Conservation (phyloP, 2,888 invertebrate species). For the Corythucha ciliata region DNA sequence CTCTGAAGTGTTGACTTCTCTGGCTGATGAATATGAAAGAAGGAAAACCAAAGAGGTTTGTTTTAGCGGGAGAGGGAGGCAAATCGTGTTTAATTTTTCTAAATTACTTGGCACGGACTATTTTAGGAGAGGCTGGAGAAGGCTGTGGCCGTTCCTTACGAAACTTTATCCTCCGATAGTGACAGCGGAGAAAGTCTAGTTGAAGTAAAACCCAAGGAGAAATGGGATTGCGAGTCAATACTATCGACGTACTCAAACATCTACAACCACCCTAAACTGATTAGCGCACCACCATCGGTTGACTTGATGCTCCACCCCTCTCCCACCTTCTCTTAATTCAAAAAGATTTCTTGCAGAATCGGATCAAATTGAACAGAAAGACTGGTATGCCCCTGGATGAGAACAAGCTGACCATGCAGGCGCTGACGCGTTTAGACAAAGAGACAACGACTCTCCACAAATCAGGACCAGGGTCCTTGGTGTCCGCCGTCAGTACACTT, state of each 20-base stretch:
- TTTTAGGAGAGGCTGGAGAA: not conserved
- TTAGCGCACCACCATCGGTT: conserved; percentile 53
- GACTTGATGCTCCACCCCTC: no score
- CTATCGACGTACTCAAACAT: conserved; percentile 81
- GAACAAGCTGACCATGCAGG: conserved; percentile 58
- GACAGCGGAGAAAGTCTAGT: conserved; percentile 36
- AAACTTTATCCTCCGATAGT: not conserved
- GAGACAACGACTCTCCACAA: conserved; percentile 34
- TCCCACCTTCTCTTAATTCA: conserved; percentile 9
- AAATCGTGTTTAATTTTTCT: not conserved
- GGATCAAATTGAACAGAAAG: conserved; percentile 60
- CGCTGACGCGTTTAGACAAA: conserved; percentile 47
- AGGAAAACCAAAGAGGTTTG: not conserved
- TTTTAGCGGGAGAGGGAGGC: no score
- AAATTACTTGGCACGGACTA: not conserved
- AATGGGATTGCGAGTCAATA: conserved; percentile 79
- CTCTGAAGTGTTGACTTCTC: conserved; percentile 53
- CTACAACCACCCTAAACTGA: conserved; percentile 85
- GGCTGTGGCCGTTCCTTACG: not conserved
- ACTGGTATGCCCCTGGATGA: conserved; percentile 65
- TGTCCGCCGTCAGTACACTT: conserved; percentile 56
- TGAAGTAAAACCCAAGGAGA: conserved; percentile 38
- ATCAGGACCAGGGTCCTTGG: conserved; percentile 50
- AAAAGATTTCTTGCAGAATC: conserved; percentile 43
- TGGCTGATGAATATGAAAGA: conserved; percentile 55